Percentiles rank a stretch among this genome's conserved stretches.
Evolutionary conservation across 2,113 vertebrate species (phyloP).

Genomic region (Emberiza fucata): DNA sequence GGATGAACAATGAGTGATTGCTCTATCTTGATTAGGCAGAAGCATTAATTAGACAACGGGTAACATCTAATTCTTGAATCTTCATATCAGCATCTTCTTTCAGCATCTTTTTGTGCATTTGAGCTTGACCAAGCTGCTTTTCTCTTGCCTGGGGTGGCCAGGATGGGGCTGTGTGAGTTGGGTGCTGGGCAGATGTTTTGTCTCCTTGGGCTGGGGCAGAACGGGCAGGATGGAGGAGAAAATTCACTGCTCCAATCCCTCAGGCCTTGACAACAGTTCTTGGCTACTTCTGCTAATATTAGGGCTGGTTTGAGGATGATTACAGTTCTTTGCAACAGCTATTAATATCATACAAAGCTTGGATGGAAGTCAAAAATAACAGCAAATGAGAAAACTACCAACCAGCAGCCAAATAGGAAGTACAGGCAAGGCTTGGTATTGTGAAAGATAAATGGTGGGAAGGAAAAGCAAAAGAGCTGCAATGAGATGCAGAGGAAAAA

Average conservation of each 20-base stretch:
- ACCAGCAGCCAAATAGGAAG: neutral
- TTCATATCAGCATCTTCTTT: neutral
- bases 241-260: neutral
- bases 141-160: neutral
- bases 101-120: neutral
- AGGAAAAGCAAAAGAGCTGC: constrained; percentile 15
- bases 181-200: neutral
- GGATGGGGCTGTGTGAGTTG: neutral
- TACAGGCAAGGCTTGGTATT: neutral
- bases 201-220: neutral
- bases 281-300: constrained; percentile 24
- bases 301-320: constrained; percentile 13
- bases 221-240: neutral
- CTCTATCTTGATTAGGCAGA: neutral
- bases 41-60: neutral
- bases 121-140: neutral
- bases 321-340: neutral
- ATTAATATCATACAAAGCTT: constrained; percentile 55
- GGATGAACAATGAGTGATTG: neutral
- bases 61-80: neutral
- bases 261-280: neutral
- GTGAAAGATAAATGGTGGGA: constrained; percentile 8
- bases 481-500: neutral
- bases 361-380: constrained; percentile 47
- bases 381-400: neutral